A percentile compares a stretch with the other conserved stretches of the same genome.
phyloP scores from a whole-genome alignment of 2,113 vertebrate species.

The Labeo catla region DNA sequence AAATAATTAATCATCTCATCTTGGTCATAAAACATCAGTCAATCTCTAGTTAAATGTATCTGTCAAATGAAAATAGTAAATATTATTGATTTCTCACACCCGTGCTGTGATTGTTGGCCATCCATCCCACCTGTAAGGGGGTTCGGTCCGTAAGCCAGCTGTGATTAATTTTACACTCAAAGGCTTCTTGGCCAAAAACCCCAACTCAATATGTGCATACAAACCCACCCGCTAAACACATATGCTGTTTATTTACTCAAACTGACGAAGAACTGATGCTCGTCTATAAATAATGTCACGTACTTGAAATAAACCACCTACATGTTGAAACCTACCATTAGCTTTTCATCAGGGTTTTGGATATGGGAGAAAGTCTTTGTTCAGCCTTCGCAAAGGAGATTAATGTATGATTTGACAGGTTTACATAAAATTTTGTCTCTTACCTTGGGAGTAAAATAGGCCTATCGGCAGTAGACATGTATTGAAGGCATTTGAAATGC shows the following conservation, averaged over 20 bases:
- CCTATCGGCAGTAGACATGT: neutral
- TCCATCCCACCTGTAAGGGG: constrained; percentile 13
- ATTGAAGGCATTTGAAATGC: neutral
- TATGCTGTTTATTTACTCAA: constrained; percentile 35
- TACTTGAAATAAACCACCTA: constrained; percentile 36
- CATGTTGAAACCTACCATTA: constrained; percentile 46
- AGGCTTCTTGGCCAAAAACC: neutral
- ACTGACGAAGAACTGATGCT: constrained; percentile 59
- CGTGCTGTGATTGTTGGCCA: neutral
- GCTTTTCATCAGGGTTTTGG: constrained; percentile 36
- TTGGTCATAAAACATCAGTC: neutral
- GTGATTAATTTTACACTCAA: neutral
- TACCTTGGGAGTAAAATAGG: constrained; percentile 37
- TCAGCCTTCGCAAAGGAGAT: neutral
- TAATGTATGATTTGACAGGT: constrained; percentile 42
- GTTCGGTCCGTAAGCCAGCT: constrained; percentile 5
- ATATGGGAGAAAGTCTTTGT: neutral
- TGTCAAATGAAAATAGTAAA: neutral
- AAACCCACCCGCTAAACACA: constrained; percentile 27
- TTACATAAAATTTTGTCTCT: constrained; percentile 7
- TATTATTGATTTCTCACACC: neutral
- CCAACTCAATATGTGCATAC: neutral
- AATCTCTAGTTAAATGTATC: neutral
- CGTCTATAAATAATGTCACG: constrained; percentile 62
- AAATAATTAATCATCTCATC: neutral